These are phyloP conservation scores for Rhineura floridana DNA, from an alignment of 2,113 vertebrate genomes.

Conservation along the genomic window DNA sequence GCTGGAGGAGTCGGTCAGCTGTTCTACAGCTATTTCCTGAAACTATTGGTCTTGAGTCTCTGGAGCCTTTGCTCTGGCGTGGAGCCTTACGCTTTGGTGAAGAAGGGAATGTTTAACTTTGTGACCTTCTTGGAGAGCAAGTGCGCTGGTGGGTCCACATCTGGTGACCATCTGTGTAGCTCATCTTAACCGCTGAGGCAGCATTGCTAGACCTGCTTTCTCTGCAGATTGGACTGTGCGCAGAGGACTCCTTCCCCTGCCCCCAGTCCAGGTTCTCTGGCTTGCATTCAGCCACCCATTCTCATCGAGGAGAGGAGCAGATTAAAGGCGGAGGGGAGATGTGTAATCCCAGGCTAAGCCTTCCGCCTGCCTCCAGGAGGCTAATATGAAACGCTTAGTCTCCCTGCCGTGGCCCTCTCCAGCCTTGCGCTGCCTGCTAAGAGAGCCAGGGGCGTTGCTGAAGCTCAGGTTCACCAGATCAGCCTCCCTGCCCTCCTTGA, in stretches of 20 bases:
- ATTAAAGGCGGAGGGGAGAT: constrained; percentile 47
- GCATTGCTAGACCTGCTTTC: background rate
- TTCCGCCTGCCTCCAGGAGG: constrained; percentile 45
- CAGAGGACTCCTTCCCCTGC: too few species aligned
- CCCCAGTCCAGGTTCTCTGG: too few species aligned
- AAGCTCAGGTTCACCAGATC: background rate
- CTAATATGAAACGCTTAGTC: constrained; percentile 65
- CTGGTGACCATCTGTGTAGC: constrained; percentile 56
- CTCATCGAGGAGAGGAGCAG: constrained; percentile 52
- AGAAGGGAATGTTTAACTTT: background rate
- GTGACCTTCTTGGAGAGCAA: background rate
- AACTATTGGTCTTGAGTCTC: too few species aligned
- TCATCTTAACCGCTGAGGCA: background rate
- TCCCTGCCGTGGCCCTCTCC: background rate
- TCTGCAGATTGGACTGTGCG: background rate
- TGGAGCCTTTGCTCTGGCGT: background rate
- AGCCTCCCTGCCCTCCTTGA: background rate
- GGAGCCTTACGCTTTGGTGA: background rate
- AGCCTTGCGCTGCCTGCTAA: background rate
- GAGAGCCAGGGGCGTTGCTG: background rate
- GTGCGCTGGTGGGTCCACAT: constrained; percentile 23
- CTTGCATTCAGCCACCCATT: background rate
- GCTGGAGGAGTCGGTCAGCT: background rate
- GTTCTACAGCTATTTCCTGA: background rate
- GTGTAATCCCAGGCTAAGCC: constrained; percentile 70